phyloP scores from a whole-genome alignment of 1,140 invertebrate species.

The Hypsibius dujardini region DNA sequence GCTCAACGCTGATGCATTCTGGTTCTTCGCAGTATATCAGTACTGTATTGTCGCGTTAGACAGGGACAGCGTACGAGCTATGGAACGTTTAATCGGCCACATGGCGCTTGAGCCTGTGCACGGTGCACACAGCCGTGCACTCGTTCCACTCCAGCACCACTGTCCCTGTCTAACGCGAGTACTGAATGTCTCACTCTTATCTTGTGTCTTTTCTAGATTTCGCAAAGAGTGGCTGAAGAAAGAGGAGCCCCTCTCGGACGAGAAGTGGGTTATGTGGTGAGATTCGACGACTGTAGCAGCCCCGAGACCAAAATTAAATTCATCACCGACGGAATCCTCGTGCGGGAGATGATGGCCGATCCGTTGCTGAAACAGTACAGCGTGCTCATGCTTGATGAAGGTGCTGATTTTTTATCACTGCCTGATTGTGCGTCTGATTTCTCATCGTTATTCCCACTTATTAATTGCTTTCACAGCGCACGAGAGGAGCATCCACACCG shows the following conservation, averaged over 20 bases:
- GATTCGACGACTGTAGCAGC: slow-evolving; percentile 64
- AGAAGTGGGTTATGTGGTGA: slow-evolving; percentile 76
- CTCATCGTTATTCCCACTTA: background rate
- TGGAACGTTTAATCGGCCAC: too few species aligned
- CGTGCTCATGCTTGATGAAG: slow-evolving; percentile 79
- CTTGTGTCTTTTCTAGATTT: slow-evolving; percentile 40
- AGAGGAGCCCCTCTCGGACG: slow-evolving; percentile 53
- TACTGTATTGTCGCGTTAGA: too few species aligned
- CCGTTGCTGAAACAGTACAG: slow-evolving; percentile 72
- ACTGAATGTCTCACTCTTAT: background rate
- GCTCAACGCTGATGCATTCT: too few species aligned
- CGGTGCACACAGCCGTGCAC: too few species aligned
- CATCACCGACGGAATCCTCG: slow-evolving; percentile 83
- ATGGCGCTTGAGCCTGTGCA: too few species aligned
- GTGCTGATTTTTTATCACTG: background rate
- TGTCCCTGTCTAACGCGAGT: too few species aligned
- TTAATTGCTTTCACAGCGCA: slow-evolving; percentile 44
- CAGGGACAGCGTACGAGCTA: too few species aligned
- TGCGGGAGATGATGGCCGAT: slow-evolving; percentile 84
- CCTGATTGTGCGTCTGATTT: background rate
- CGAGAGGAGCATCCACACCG: slow-evolving; percentile 74
- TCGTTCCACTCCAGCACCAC: too few species aligned
- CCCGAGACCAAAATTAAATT: slow-evolving; percentile 68
- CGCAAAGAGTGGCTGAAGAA: slow-evolving; percentile 75
- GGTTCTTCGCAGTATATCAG: too few species aligned